Evolutionary conservation across 1,140 invertebrate genomes (phyloP).

Genomic region (Tachypleus tridentatus): DNA sequence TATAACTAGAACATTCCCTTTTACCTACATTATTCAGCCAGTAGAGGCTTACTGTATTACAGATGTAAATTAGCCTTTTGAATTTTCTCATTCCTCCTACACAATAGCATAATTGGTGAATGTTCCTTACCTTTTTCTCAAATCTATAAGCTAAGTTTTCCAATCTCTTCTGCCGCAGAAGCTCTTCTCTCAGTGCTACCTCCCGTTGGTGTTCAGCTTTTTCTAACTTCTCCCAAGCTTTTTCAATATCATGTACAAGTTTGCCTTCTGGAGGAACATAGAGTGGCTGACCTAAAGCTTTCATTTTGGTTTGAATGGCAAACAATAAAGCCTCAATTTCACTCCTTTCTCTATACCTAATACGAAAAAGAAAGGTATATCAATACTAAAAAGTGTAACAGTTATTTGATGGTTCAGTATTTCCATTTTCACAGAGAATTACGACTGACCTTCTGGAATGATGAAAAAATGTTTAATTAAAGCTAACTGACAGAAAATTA

Average conservation of each 20-base stretch:
- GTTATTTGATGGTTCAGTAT: too few species aligned
- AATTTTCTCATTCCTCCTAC: slow-evolving; percentile 1
- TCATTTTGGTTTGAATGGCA: slow-evolving; percentile 90
- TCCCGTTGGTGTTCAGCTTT: slow-evolving; percentile 89
- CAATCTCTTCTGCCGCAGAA: slow-evolving; percentile 81
- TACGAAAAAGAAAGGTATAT: too few species aligned
- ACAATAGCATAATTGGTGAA: neutral
- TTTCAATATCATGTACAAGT: slow-evolving; percentile 77
- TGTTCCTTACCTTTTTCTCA: slow-evolving; percentile 60
- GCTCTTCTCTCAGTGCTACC: slow-evolving; percentile 77
- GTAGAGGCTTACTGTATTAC: neutral
- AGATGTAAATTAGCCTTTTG: neutral
- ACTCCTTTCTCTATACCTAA: slow-evolving; percentile 83
- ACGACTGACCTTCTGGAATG: too few species aligned
- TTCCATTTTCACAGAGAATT: too few species aligned
- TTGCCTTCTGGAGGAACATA: slow-evolving; percentile 86
- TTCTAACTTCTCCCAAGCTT: slow-evolving; percentile 83
- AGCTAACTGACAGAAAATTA: too few species aligned
- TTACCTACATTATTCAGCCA: too few species aligned
- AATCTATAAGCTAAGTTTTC: slow-evolving; percentile 95
- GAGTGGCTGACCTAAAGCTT: slow-evolving; percentile 76
- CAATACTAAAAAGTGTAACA: too few species aligned
- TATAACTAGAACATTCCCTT: too few species aligned
- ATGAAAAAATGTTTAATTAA: too few species aligned
- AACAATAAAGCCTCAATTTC: slow-evolving; percentile 96